Base-by-base conservation (phyloP, 2,888 invertebrate genomes). In the Archips crataeganus region DNA sequence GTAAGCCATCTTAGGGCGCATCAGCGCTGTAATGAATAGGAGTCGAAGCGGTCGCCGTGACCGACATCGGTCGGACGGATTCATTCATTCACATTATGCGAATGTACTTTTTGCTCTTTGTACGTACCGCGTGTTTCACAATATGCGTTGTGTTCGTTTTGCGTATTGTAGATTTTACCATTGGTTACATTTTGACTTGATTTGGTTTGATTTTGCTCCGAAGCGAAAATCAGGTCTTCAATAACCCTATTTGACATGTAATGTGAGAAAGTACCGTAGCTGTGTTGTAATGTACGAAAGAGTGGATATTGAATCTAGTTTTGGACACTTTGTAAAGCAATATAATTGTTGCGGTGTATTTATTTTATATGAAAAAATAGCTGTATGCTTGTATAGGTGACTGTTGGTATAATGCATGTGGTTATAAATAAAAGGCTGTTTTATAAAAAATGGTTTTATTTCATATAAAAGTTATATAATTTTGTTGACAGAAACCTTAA, bases 381-480 rank as follows among this genome's bases (percentile, higher is more conserved):
- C 3, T 60, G 73, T 64, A 65, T 74, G 73, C 69, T 69, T 69
- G 69, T 32, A 49, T 68, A 59, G 73, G 73, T 74, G 73, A 59
- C 60, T 65, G 73, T 65, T 74, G 73, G 73, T 64, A 36, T 69
- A 15, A 72, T 69, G 73, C 69, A 74, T 69, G 73, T 49, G 49
- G 69, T 69, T 68, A 49, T 47, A 49, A 74, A 74, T 74, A 74
- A 74, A 74, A 74, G 73, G 73, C 73, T 74, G 73, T 74, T 74
- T 39, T 32, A 42, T 63, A 72, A 60, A 49, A 34, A n/a, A 34
- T 8, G 60, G 45, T 62, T 72, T 72, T 68, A 63, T 63, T 68
- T 51, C 8, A n/a, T 62, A 51, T 10, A 49, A 49, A 60, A n/a
- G 6, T 36, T n/a, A 8, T 2, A 13, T 36, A 36, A n/a, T 15